Evolutionary conservation across 2,797 vertebrate genomes (phyloP), one percentile per base, ranked within the genome.

Genomic region (Gambelia wislizenii): DNA sequence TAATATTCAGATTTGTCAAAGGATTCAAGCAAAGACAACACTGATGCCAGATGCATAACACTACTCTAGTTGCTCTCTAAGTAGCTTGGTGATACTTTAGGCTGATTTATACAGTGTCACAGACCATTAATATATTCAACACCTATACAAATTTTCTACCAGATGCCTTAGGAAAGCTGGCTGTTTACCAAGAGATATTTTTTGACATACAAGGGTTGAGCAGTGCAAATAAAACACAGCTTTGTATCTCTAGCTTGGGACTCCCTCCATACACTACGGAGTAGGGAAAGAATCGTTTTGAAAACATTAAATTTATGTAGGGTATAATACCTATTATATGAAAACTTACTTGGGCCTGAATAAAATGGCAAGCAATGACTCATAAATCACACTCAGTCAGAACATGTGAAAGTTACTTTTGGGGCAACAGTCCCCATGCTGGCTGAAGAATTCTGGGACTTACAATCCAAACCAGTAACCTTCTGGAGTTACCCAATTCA

Each of bases 121-220:
- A 85, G 30, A 87, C 76, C 54, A 47, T 88, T 2, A 0, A 76
- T 27, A 80, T 67, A 47, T 83, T 67, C 72, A 54, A 4, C 87
- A 82, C 76, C 89, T 91, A 84, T 44, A 89, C 74, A 90, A 70
- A n/a, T 0, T n/a, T 67, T 78, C 77, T 44, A 44, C 36, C 1
- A 27, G 87, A 61, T 33, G 75, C 77, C 77, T 83, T 76, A 59
- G 20, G 89, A 91, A 59, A 75, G 64, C 54, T 0, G 4, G 83
- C 86, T 85, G 0, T 80, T 85, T 75, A 89, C 90, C 78, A 42
- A 82, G 39, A 9, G 87, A 90, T 67, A 49, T 44, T 91, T 92
- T 77, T 84, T 79, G 72, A 86, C 78, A 61, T 81, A 82, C 85
- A 75, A 61, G 84, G 0, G 0, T 49, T 44, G 78, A n/a, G 0